Evolutionary conservation across 2,888 invertebrate genomes (phyloP).

Genomic region (Calameuta filiformis): DNA sequence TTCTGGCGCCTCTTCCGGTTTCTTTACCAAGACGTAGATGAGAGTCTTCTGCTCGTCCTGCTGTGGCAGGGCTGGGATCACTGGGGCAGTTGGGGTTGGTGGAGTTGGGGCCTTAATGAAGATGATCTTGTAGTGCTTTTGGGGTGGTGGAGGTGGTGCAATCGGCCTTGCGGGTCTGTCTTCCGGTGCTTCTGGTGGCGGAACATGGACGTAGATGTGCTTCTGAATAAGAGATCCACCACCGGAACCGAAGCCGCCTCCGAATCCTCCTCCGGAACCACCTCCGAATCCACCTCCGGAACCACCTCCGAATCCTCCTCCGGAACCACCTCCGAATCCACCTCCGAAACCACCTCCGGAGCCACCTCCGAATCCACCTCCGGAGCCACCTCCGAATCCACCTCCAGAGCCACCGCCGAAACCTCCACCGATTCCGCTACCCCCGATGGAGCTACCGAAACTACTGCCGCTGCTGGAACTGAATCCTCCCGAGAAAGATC

Average conservation of each 20-base stretch:
- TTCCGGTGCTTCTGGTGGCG: slow-evolving; percentile 84
- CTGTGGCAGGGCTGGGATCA: slow-evolving; percentile 78
- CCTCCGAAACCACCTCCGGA: slow-evolving; percentile 68
- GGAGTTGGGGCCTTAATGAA: slow-evolving; percentile 92
- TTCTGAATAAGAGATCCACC: slow-evolving; percentile 80
- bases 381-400: slow-evolving; percentile 61
- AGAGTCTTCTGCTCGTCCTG: slow-evolving; percentile 90
- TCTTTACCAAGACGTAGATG: slow-evolving; percentile 89
- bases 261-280: slow-evolving; percentile 67
- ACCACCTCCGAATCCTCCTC: slow-evolving; percentile 32
- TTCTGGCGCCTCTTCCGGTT: slow-evolving; percentile 86
- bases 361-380: slow-evolving; percentile 67
- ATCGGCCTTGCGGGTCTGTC: slow-evolving; percentile 76
- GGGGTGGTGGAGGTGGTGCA: slow-evolving; percentile 76
- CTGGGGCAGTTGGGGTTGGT: slow-evolving; percentile 83
- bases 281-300: slow-evolving; percentile 66
- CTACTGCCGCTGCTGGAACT: slow-evolving; percentile 33
- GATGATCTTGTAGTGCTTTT: slow-evolving; percentile 92
- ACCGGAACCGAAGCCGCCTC: slow-evolving; percentile 62
- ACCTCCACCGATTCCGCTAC: slow-evolving; percentile 29
- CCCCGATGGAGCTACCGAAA: slow-evolving; percentile 35
- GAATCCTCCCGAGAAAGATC: slow-evolving; percentile 23
- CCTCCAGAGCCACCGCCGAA: slow-evolving; percentile 31
- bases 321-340: slow-evolving; percentile 40
- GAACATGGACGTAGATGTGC: slow-evolving; percentile 91